phyloP scores from a whole-genome alignment of 1,140 invertebrate species.

The Cataglyphis hispanica region DNA sequence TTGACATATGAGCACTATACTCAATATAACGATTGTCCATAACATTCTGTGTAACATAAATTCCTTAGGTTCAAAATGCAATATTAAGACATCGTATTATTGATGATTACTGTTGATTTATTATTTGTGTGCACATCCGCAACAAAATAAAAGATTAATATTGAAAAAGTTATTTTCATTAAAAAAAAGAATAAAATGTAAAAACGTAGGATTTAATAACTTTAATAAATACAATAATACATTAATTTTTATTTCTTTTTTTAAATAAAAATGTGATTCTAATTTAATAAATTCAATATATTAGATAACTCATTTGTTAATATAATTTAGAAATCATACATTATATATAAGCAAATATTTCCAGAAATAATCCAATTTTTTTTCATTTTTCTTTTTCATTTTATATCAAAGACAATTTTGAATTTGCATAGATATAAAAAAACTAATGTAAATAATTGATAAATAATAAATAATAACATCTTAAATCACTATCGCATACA shows the following conservation, averaged over 20 bases:
- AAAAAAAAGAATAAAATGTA: background rate
- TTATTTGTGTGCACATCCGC: no score
- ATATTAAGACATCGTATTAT: conserved; percentile 10
- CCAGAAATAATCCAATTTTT: no score
- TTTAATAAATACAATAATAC: background rate
- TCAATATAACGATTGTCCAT: conserved; percentile 13
- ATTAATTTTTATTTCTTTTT: background rate
- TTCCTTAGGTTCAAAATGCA: background rate
- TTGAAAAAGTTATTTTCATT: background rate
- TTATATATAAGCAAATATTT: no score
- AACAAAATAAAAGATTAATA: background rate
- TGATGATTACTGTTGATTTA: no score
- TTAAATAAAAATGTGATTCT: background rate
- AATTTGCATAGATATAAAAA: no score
- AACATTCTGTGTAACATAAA: background rate
- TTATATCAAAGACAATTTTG: no score
- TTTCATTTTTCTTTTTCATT: no score
- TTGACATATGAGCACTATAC: background rate
- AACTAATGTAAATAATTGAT: no score
- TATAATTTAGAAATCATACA: no score
- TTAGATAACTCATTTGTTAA: no score
- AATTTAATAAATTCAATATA: no score
- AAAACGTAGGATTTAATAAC: background rate
- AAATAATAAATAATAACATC: background rate
- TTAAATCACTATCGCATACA: background rate